Percentiles rank a stretch among this genome's conserved stretches.
Conservation (phyloP, 37 sponge, comb jelly and placozoan species). For the Haliclona indistincta region DNA sequence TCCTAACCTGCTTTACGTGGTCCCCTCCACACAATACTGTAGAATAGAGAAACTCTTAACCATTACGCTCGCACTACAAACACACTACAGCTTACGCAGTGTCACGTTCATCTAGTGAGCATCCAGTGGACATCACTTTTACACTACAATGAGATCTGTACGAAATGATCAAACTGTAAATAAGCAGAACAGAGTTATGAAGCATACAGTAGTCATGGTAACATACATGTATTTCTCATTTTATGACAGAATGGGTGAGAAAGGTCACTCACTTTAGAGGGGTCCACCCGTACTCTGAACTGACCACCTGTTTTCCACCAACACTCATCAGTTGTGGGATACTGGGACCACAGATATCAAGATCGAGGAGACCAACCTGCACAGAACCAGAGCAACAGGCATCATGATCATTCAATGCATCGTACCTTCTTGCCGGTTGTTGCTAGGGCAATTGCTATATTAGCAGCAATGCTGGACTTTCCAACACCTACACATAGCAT, state of each 20-base stretch:
- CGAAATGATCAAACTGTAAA: too few relatives aligned
- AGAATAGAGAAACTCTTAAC: too few relatives aligned
- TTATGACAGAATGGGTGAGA: not conserved
- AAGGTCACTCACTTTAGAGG: constrained; percentile 58
- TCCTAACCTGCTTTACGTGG: constrained; percentile 87
- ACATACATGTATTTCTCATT: not conserved
- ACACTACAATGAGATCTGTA: constrained; percentile 68
- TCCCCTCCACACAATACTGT: constrained; percentile 90
- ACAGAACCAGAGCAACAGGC: too few relatives aligned
- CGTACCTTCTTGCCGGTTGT: too few relatives aligned
- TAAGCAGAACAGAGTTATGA: too few relatives aligned
- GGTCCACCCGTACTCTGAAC: constrained; percentile 80
- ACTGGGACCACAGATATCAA: constrained; percentile 95
- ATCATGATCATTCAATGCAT: too few relatives aligned
- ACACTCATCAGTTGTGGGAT: constrained; percentile 74
- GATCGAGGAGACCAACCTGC: constrained; percentile 89
- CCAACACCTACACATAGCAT: too few relatives aligned
- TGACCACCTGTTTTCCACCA: constrained; percentile 57
- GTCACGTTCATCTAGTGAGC: constrained; percentile 50
- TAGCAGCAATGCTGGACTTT: constrained; percentile 80
- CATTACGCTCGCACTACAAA: too few relatives aligned
- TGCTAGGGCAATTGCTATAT: constrained; percentile 73
- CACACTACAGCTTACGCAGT: constrained; percentile 77
- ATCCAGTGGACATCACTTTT: constrained; percentile 84
- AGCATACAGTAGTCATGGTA: too few relatives aligned